Base-by-base conservation (phyloP, 2,113 vertebrate genomes). In the Hirundichthys speculiger region DNA sequence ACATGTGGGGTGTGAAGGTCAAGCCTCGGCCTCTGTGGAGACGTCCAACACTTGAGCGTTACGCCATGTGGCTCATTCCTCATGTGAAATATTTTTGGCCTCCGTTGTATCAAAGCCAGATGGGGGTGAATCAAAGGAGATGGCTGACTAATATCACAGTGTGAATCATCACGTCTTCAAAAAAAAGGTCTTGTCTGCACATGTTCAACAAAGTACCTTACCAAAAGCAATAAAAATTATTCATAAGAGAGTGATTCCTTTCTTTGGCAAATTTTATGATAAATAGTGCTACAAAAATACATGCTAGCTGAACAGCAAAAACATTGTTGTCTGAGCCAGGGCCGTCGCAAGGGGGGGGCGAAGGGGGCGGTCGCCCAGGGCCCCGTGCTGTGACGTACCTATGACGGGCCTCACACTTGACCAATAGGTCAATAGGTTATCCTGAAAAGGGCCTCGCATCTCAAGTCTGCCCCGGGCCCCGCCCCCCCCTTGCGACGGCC, bases 81-180 rank as follows among this genome's bases (percentile, higher is more conserved):
- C 79, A 79, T 76, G 70, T 79, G 82, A 73, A 24, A 64, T 70
- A 69, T 55, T 75, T 34, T 71, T 68, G 50, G 25, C 64, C 43
- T 39, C 54, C 45, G 75, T 61, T 27, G 22, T 75, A 78, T 70
- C 73, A 79, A 20, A 68, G 76, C 82, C 86, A 86, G 74, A 87
- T 87, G 71, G 53, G 46, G 48, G 62, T 84, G 88, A 91, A 87
- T 90, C 84, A 85, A 88, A 81, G 43, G 34, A 70, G 76, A 53
- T 41, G 76, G 57, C 39, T 82, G 82, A 85, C 82, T 91, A 89
- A 88, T 68, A 79, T 67, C 40, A 55, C 34, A n/a, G 41, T 20
- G 40, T 90, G 88, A 92, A 76, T 91, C 89, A 90, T 45, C 52
- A 12, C 60, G 50, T 73, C 78, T 67, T 53, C 50, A 69, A 48